Evolutionary conservation across 1,140 invertebrate species (phyloP).

Genomic region (Drosophila nasuta): DNA sequence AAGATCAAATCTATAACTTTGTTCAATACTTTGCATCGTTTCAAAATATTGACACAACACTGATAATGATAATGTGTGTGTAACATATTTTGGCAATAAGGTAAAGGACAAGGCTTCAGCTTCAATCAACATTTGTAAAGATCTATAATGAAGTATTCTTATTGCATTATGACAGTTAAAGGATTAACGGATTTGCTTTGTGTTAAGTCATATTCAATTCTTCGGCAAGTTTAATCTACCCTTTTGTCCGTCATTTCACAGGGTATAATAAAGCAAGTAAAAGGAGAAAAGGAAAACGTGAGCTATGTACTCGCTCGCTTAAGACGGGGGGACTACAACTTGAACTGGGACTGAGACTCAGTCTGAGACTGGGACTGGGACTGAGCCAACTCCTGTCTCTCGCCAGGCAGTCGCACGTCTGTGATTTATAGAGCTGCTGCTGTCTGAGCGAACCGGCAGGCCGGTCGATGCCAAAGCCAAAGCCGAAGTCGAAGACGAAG

Average conservation of each 20-base stretch:
- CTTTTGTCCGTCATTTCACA: not conserved
- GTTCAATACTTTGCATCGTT: no score
- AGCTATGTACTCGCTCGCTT: constrained; percentile 57
- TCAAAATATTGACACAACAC: no score
- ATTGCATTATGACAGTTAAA: no score
- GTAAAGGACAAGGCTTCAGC: no score
- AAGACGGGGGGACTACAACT: constrained; percentile 16
- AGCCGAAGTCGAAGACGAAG: constrained; percentile 24
- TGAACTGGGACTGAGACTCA: constrained; percentile 5
- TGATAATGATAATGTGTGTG: no score
- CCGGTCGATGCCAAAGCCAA: constrained; percentile 21
- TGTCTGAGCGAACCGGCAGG: constrained; percentile 34
- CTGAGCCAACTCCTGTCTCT: constrained; percentile 56
- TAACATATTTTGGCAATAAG: no score
- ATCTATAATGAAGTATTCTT: no score
- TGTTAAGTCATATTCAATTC: not conserved
- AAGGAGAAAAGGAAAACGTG: constrained; percentile 70
- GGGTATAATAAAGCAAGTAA: constrained; percentile 31
- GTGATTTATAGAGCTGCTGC: constrained; percentile 78
- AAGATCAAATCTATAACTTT: no score
- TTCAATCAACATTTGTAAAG: no score
- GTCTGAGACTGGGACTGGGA: constrained; percentile 30
- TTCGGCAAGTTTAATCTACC: not conserved
- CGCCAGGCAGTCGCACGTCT: constrained; percentile 51
- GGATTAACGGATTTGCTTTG: not conserved